Conservation (phyloP, 2,797 vertebrate genomes). For the Sarcophilus harrisii region DNA sequence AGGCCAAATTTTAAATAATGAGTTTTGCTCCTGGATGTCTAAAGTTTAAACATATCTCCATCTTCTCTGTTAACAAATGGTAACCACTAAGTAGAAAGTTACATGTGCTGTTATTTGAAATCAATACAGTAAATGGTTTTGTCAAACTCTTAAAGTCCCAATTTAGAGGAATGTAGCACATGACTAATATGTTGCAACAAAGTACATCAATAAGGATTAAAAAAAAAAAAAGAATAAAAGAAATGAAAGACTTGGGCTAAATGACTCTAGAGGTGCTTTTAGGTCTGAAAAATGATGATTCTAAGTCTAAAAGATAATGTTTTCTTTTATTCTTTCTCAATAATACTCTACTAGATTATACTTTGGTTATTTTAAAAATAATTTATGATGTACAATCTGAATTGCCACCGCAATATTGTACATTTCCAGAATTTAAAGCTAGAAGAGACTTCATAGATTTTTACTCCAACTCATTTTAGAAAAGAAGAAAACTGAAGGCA, state of each 20-base stretch:
- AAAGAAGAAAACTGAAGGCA: neutral
- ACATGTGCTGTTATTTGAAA: neutral
- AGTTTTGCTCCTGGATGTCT: neutral
- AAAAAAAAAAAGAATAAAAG: neutral
- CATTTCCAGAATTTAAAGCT: neutral
- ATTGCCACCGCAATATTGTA: neutral
- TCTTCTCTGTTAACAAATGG: neutral
- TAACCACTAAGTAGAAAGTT: neutral
- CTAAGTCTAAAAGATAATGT: neutral
- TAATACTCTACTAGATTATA: neutral
- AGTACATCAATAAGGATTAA: neutral
- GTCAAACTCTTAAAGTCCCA: neutral
- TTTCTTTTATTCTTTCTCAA: neutral
- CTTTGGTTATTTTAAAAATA: neutral
- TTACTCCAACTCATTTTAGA: neutral
- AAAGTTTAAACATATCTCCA: neutral
- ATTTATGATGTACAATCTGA: neutral
- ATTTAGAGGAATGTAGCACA: neutral
- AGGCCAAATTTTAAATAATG: neutral
- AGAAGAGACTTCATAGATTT: neutral
- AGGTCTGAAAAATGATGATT: rapidly evolving
- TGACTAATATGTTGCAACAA: neutral
- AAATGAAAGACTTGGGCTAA: neutral
- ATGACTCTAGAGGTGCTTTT: neutral
- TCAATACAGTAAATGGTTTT: neutral